Percentiles rank a stretch among this genome's conserved stretches.
These are phyloP conservation scores for Anarsia innoxiella DNA, from an alignment of 2,888 invertebrate species.

Conservation along the genomic window DNA sequence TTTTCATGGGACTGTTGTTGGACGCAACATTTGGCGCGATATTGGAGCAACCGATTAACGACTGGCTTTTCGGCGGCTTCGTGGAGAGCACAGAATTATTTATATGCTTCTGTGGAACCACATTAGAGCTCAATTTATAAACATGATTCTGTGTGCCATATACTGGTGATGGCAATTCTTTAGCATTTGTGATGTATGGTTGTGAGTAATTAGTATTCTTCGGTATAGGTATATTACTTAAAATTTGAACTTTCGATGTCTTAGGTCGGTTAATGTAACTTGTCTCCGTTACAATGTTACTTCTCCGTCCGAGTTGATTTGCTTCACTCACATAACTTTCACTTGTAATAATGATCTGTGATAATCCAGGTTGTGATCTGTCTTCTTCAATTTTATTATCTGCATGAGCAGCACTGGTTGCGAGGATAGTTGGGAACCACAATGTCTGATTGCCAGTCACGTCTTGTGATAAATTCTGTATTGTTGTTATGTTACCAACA, in stretches of 20 bases:
- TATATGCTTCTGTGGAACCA: constrained; percentile 52
- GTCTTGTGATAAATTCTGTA: constrained; percentile 67
- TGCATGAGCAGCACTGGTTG: constrained; percentile 47
- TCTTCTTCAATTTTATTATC: constrained; percentile 57
- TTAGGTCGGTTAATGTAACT: constrained; percentile 56
- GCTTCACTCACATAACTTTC: constrained; percentile 61
- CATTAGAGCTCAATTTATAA: constrained; percentile 58
- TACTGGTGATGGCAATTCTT: constrained; percentile 53
- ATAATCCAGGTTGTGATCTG: constrained; percentile 48
- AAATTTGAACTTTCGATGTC: constrained; percentile 66
- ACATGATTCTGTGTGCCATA: constrained; percentile 63
- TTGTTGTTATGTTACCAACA: constrained; percentile 62
- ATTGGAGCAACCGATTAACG: constrained; percentile 56
- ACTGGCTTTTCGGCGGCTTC: constrained; percentile 58
- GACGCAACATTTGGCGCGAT: constrained; percentile 49
- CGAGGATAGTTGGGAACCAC: constrained; percentile 65
- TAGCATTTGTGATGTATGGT: constrained; percentile 51
- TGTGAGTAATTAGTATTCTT: constrained; percentile 58
- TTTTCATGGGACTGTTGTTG: constrained; percentile 59
- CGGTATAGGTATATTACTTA: constrained; percentile 67
- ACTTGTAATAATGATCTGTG: constrained; percentile 67
- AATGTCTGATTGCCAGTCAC: constrained; percentile 58
- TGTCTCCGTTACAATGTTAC: constrained; percentile 59
- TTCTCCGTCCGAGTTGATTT: constrained; percentile 44
- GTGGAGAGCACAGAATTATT: constrained; percentile 59